These are phyloP conservation scores for Polyergus mexicanus DNA, from an alignment of 1,140 invertebrate species.

Conservation along the genomic window DNA sequence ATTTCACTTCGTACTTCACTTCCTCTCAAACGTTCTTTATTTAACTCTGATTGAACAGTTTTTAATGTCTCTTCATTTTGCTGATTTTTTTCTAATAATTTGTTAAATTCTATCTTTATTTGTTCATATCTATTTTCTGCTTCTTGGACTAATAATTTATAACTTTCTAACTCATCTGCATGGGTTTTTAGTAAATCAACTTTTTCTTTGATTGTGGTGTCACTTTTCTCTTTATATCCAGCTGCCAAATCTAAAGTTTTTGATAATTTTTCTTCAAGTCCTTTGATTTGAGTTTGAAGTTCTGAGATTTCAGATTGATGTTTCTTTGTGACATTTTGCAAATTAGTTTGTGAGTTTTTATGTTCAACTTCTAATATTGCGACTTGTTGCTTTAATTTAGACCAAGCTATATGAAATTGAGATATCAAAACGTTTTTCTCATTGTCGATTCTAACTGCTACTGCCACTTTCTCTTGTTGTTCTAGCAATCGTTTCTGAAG, in stretches of 20 bases:
- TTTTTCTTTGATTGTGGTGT: conserved; percentile 87
- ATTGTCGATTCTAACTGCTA: conserved; percentile 91
- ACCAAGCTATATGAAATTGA: conserved; percentile 88
- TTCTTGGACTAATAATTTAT: conserved; percentile 81
- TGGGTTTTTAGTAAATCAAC: conserved; percentile 82
- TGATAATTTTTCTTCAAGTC: conserved; percentile 89
- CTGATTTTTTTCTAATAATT: conserved; percentile 79
- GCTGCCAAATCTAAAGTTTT: conserved; percentile 89
- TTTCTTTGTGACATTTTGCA: conserved; percentile 80
- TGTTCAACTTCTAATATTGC: conserved; percentile 84
- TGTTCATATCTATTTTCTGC: conserved; percentile 80
- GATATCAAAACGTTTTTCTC: conserved; percentile 90
- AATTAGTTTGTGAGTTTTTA: conserved; percentile 78
- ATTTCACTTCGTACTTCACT: conserved; percentile 85
- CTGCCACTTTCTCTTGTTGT: conserved; percentile 92
- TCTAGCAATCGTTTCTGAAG: conserved; percentile 91
- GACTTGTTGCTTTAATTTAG: conserved; percentile 85
- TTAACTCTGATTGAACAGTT: conserved; percentile 81
- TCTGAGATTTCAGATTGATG: conserved; percentile 79
- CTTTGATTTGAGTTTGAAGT: conserved; percentile 87
- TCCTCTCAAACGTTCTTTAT: conserved; percentile 81
- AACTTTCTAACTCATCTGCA: conserved; percentile 83
- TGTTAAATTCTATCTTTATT: conserved; percentile 80
- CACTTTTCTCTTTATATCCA: conserved; percentile 90
- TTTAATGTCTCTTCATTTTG: conserved; percentile 79